These are phyloP conservation scores for Cryptocheilus praepositus DNA, from an alignment of 2,888 invertebrate species.

Conservation along the genomic window DNA sequence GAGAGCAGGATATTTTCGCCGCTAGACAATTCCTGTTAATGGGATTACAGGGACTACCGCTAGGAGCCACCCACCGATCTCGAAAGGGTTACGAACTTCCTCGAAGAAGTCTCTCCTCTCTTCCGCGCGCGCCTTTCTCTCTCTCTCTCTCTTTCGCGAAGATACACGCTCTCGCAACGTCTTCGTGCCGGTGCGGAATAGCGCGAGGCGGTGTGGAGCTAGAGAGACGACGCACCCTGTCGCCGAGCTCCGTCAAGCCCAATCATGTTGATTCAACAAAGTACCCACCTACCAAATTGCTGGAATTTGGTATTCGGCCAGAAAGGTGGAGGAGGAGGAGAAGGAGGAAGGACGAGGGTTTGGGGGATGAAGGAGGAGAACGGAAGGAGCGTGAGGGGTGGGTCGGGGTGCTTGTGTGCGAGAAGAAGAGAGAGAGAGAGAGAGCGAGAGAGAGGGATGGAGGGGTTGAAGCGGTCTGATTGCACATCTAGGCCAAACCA, in stretches of 20 bases:
- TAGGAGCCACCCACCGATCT: constrained; percentile 20
- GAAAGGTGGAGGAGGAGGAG: constrained; percentile 57
- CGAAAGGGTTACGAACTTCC: constrained; percentile 37
- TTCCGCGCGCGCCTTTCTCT: too few relatives aligned
- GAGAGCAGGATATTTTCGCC: neutral
- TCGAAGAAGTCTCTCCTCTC: constrained; percentile 5
- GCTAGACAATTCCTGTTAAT: constrained; percentile 30
- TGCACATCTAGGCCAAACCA: constrained; percentile 75
- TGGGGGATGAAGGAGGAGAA: constrained; percentile 50
- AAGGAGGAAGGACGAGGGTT: constrained; percentile 37
- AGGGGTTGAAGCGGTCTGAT: constrained; percentile 73
- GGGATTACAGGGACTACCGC: constrained; percentile 35
- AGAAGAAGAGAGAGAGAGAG: constrained; percentile 9
- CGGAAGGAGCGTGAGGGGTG: constrained; percentile 47
- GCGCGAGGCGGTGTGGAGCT: constrained; percentile 25
- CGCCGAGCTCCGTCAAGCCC: constrained; percentile 69
- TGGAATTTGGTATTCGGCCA: constrained; percentile 75
- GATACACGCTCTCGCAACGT: constrained; percentile 7
- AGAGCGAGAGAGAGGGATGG: constrained; percentile 7
- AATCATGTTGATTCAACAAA: constrained; percentile 76
- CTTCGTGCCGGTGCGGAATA: constrained; percentile 6
- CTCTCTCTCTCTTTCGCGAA: neutral
- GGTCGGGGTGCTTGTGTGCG: constrained; percentile 44
- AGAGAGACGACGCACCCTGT: constrained; percentile 42
- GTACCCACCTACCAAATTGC: constrained; percentile 74